These are phyloP conservation scores for Platichthys stellatus DNA, from an alignment of 2,113 vertebrate genomes.

Conservation along the genomic window DNA sequence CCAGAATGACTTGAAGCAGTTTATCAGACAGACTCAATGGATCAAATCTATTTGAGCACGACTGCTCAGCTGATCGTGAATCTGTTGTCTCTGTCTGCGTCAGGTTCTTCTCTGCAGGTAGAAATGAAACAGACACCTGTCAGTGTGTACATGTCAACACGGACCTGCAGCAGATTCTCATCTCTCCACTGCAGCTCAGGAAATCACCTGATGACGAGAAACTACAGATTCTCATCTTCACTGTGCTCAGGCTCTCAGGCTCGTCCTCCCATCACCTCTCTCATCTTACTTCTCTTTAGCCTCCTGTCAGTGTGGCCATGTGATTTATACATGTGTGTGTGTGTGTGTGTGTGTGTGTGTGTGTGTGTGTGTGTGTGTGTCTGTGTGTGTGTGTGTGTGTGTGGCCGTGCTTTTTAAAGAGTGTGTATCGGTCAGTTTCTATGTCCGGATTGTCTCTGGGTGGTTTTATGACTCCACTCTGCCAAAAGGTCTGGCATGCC, in stretches of 20 bases:
- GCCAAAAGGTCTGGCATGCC: constrained; percentile 27
- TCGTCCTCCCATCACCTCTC: background rate
- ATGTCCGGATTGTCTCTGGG: background rate
- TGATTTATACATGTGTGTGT: constrained; percentile 1
- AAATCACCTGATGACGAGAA: background rate
- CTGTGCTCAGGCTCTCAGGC: background rate
- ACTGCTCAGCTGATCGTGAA: no score
- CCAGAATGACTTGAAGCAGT: no score
- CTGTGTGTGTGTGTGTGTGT: background rate
- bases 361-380: background rate
- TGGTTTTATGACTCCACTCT: constrained; percentile 15
- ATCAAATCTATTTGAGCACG: no score
- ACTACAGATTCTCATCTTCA: background rate
- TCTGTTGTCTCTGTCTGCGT: background rate
- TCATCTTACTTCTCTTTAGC: background rate
- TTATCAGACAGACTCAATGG: no score
- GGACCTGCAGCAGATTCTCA: background rate
- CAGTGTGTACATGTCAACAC: background rate
- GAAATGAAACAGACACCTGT: background rate
- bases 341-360: background rate
- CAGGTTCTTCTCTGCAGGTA: background rate
- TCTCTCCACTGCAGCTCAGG: background rate
- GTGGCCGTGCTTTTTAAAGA: background rate
- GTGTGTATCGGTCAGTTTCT: no score
- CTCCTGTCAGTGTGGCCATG: background rate